Evolutionary conservation across 2,797 vertebrate genomes (phyloP).

Genomic region (Sebastolobus altivelis): DNA sequence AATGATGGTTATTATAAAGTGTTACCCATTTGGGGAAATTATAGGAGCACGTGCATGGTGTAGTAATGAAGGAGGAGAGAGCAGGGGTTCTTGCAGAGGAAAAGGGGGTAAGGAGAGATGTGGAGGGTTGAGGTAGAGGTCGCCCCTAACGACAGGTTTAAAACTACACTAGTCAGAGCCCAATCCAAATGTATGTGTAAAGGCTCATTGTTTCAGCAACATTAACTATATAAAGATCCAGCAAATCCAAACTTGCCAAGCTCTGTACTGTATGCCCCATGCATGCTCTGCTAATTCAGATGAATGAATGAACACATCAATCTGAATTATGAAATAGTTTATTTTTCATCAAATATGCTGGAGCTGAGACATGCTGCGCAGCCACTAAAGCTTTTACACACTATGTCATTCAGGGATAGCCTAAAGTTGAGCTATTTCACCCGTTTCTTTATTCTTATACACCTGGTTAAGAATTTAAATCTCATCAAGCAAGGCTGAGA

Average conservation of each 20-base stretch:
- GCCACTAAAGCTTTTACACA: slow-evolving; percentile 49
- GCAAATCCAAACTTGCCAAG: slow-evolving; percentile 28
- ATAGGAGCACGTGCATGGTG: slow-evolving; percentile 32
- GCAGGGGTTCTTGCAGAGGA: slow-evolving; percentile 19
- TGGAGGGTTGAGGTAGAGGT: slow-evolving; percentile 67
- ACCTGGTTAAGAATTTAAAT: slow-evolving; percentile 15
- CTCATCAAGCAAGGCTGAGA: slow-evolving; percentile 11
- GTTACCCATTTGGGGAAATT: background rate
- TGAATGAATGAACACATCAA: slow-evolving; percentile 42
- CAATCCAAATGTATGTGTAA: slow-evolving; percentile 14
- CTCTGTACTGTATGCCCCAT: slow-evolving; percentile 16
- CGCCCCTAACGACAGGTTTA: slow-evolving; percentile 43
- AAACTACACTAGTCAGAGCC: background rate
- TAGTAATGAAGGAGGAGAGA: slow-evolving; percentile 10
- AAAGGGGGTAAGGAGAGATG: background rate
- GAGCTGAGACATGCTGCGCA: slow-evolving; percentile 43
- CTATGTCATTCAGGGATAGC: slow-evolving; percentile 69
- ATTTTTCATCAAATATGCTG: slow-evolving; percentile 36
- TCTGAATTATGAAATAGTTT: slow-evolving; percentile 40
- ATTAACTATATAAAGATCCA: slow-evolving; percentile 20
- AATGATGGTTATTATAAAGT: too few relatives aligned
- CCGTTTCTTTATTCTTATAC: background rate
- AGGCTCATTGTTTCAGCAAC: slow-evolving; percentile 41
- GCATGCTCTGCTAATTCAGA: slow-evolving; percentile 57
- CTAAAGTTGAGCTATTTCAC: slow-evolving; percentile 30